phyloP scores from a whole-genome alignment of 2,113 vertebrate species.

The Rostratula benghalensis region DNA sequence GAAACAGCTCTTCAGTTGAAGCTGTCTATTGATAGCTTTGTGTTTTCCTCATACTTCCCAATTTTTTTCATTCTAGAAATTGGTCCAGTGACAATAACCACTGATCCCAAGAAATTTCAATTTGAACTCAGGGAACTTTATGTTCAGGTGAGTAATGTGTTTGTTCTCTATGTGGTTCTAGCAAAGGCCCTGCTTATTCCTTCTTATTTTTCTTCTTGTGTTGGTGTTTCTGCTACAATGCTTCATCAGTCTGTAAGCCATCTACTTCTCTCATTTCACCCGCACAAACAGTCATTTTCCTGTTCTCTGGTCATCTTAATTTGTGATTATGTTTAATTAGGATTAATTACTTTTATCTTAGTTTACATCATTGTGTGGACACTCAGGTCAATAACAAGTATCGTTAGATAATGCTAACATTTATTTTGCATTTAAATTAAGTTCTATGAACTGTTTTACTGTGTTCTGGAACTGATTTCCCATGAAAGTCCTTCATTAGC shows the following conservation, averaged over 20 bases:
- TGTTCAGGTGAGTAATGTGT: constrained; percentile 87
- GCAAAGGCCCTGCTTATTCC: not conserved
- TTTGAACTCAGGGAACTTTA: constrained; percentile 96
- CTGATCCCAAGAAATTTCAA: constrained; percentile 98
- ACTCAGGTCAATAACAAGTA: not conserved
- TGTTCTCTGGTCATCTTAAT: not conserved
- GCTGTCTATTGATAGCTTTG: not conserved
- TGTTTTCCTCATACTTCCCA: not conserved
- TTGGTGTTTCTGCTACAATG: not conserved
- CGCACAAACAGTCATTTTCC: not conserved
- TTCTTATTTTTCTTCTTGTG: accelerated
- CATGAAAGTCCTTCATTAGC: not conserved
- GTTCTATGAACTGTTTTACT: not conserved
- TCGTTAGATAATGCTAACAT: not conserved
- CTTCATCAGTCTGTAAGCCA: not conserved
- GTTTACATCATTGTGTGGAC: not conserved
- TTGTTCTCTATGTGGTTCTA: not conserved
- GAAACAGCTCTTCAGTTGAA: not conserved
- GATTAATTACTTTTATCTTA: not conserved
- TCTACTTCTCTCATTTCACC: not conserved
- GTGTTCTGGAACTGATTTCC: not conserved
- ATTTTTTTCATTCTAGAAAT: constrained; percentile 83
- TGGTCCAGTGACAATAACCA: constrained; percentile 96
- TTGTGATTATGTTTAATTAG: not conserved
- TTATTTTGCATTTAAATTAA: not conserved